phyloP scores from a whole-genome alignment of 2,113 vertebrate genomes.

The Bos javanicus region DNA sequence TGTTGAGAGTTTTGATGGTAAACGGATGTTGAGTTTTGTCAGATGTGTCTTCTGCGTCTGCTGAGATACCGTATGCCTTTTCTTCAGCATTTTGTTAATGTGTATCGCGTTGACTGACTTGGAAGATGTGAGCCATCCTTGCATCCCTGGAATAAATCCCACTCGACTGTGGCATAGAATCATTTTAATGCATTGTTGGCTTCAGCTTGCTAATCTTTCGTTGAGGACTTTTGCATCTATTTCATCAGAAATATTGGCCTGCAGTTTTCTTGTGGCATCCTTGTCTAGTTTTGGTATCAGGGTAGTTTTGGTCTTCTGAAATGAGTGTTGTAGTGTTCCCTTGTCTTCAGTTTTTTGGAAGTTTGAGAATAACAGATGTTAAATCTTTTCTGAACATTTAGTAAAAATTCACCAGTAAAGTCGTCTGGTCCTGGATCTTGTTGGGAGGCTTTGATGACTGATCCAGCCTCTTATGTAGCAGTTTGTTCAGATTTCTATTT shows the following conservation, averaged over 20 bases:
- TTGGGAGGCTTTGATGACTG: neutral
- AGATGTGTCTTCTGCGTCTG: neutral
- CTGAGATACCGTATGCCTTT: neutral
- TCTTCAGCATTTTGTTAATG: neutral
- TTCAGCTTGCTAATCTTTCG: neutral
- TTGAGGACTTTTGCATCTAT: neutral
- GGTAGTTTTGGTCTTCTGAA: neutral
- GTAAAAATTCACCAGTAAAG: neutral
- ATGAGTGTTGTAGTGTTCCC: neutral
- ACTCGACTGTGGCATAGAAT: too few relatives aligned
- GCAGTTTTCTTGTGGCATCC: neutral
- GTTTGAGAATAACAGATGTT: neutral
- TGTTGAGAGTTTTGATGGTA: neutral
- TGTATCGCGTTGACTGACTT: neutral
- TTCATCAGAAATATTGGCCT: neutral
- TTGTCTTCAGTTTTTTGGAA: neutral
- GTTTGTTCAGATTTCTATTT: neutral
- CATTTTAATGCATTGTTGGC: neutral
- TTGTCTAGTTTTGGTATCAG: neutral
- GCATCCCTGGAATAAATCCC: neutral
- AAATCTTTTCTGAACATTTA: neutral
- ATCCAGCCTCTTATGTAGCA: neutral
- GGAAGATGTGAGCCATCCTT: neutral
- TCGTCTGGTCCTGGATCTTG: neutral
- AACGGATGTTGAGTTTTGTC: neutral